Percentiles rank a stretch among this genome's conserved stretches.
phyloP scores from a whole-genome alignment of 2,888 invertebrate species.

The Lydus trimaculatus region DNA sequence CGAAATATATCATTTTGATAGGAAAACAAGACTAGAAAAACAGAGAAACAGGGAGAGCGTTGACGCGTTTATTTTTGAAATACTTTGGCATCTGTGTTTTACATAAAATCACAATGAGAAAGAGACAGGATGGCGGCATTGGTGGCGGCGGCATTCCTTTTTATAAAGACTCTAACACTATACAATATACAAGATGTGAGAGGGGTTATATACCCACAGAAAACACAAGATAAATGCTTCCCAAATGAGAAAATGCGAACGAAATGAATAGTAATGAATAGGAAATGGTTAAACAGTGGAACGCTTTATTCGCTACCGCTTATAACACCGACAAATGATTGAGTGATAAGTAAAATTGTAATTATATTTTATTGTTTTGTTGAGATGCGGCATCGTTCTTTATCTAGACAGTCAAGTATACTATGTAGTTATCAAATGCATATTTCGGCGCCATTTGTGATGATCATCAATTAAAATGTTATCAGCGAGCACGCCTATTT shows the following conservation, averaged over 20 bases:
- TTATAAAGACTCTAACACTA: not conserved
- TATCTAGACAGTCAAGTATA: slow-evolving; percentile 51
- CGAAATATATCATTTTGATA: not conserved
- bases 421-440: slow-evolving; percentile 47
- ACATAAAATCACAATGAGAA: slow-evolving; percentile 1
- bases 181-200: slow-evolving; percentile 22
- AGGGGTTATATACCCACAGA: slow-evolving; percentile 37
- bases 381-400: slow-evolving; percentile 55
- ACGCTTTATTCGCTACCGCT: slow-evolving; percentile 56
- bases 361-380: slow-evolving; percentile 60
- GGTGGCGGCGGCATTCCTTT: not conserved
- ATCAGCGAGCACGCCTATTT: not conserved
- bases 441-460: slow-evolving; percentile 28
- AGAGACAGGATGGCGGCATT: not conserved
- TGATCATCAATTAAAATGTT: slow-evolving; percentile 4
- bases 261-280: slow-evolving; percentile 60
- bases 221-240: slow-evolving; percentile 56
- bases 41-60: not conserved
- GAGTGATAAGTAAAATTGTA: slow-evolving; percentile 60
- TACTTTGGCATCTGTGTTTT: slow-evolving; percentile 2
- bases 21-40: not conserved
- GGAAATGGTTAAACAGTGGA: slow-evolving; percentile 59
- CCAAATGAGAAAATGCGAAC: slow-evolving; percentile 58
- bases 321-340: slow-evolving; percentile 53
- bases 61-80: slow-evolving; percentile 7